These are phyloP conservation scores for Enteromius paludinosus DNA, from an alignment of 2,797 vertebrate genomes.

Conservation along the genomic window DNA sequence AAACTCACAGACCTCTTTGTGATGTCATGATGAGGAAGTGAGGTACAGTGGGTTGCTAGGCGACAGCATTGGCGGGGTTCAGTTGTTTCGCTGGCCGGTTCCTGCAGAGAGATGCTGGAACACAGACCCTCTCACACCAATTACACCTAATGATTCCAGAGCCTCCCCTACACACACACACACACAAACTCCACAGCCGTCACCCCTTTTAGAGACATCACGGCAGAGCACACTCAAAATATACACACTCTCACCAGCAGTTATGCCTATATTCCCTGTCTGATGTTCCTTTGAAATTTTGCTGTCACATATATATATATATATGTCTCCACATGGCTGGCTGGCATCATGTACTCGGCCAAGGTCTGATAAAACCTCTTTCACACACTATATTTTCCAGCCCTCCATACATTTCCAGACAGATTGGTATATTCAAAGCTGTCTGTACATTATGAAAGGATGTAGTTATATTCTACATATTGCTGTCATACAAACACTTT, in stretches of 20 bases:
- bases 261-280: background rate
- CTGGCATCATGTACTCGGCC: background rate
- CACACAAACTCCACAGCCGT: background rate
- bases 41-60: conserved; percentile 49
- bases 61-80: background rate
- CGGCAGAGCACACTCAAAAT: background rate
- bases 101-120: conserved; percentile 26
- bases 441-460: background rate
- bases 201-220: conserved; percentile 38
- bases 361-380: conserved; percentile 5
- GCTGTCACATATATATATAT: background rate
- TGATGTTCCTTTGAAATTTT: conserved; percentile 41
- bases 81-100: conserved; percentile 6
- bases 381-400: background rate
- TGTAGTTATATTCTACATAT: background rate
- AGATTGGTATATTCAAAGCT: conserved; percentile 4
- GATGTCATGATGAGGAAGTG: conserved; percentile 31
- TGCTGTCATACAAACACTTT: conserved; percentile 3
- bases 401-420: background rate
- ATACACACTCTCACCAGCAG: background rate
- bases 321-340: background rate
- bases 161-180: background rate
- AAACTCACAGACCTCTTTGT: background rate
- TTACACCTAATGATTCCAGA: conserved; percentile 49
- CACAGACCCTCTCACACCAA: conserved; percentile 44